Evolutionary conservation across 2,797 vertebrate genomes (phyloP).

Genomic region (Eptatretus atami): DNA sequence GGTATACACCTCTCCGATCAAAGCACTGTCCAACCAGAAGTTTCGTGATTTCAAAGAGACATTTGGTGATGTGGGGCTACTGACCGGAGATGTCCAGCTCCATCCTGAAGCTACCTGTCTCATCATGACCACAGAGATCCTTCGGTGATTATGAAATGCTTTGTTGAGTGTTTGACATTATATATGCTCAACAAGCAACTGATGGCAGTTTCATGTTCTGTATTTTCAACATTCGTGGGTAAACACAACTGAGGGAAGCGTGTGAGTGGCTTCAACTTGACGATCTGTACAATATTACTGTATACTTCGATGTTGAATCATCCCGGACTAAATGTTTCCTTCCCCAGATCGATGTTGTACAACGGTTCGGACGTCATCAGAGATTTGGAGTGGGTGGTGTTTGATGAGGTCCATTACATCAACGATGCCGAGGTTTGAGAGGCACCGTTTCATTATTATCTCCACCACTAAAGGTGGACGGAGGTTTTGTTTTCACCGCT

Average conservation of each 20-base stretch:
- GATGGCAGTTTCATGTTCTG: no score
- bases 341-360: conserved; percentile 49
- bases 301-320: no score
- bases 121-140: conserved; percentile 77
- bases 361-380: conserved; percentile 65
- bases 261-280: no score
- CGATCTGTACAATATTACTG: no score
- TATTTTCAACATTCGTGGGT: no score
- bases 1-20: conserved; percentile 66
- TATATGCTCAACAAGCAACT: no score
- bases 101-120: conserved; percentile 53
- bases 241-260: no score
- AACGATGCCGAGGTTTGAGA: conserved; percentile 41
- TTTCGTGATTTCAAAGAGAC: conserved; percentile 59
- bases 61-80: conserved; percentile 44
- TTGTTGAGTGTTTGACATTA: no score
- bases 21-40: conserved; percentile 74
- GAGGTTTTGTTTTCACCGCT: no score
- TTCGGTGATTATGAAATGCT: conserved; percentile 21
- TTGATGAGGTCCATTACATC: conserved; percentile 75
- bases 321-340: no score
- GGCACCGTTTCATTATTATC: no score
- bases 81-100: conserved; percentile 56
- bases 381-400: conserved; percentile 73
- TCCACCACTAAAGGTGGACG: no score